Base-by-base conservation (phyloP, 2,797 vertebrate genomes). In the Muscicapa striata region DNA sequence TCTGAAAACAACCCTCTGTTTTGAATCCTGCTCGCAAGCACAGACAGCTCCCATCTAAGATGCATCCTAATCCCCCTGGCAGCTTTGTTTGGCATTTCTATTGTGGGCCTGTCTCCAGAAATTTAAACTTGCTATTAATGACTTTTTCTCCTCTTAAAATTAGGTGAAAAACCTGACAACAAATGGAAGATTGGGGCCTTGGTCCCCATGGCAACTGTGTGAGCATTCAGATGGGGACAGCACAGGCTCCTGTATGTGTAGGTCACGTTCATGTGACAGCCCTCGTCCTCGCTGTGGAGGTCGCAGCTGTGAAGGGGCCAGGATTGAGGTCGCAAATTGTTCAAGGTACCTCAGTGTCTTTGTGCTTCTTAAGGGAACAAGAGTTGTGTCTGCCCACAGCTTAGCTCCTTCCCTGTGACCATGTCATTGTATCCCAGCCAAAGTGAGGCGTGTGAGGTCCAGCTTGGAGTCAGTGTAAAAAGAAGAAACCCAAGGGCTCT, bases 251-350 rank as follows among this genome's bases (percentile, higher is more conserved):
- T 99, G 99, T 66, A 95, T 98, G 95, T 99, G 99, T 94, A 98
- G 98, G 89, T 99, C 98, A 84, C 98, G 99, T 89, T 98, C 97
- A 6, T 99, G 99, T 76, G 98, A 99, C 97, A 99, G 97, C 92
- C 99, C 99, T 4, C 95, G 92, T 34, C 99, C 99, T 76, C 98
- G 97, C 67, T 99, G 99, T 11, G 99, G 99, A 49, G 99, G 99
- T 57, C 98, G 95, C 4, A 95, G 95, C 94, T 99, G 99, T 15
- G 97, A 98, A 72, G 99, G 99, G 26, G 97, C 98, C 73, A 98
- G 98, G 83, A 99, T 99, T 14, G 98, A 99, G 91, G 98, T 99
- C 0, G 98, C 99, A 97, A 99, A 99, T 97, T 99, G 99, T 90
- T 99, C 99, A 26, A 99, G 99, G 99, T 99, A 96, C 45, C 29